phyloP scores from a whole-genome alignment of 2,888 invertebrate species.

The Hypsopygia costalis region DNA sequence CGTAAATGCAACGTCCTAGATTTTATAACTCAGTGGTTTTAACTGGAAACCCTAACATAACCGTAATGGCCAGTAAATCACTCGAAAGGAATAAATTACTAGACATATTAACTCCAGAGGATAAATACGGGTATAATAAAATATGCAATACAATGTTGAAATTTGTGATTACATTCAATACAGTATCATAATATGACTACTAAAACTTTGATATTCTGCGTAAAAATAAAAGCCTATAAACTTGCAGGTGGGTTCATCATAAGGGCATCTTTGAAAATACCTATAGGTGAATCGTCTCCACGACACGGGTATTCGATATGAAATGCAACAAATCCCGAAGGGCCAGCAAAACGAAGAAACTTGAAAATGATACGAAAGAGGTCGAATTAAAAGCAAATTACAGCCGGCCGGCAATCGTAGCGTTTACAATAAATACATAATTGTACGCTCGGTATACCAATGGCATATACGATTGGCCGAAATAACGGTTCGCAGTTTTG shows the following conservation, averaged over 20 bases:
- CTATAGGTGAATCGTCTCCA: constrained; percentile 2
- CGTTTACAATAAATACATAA: constrained; percentile 82
- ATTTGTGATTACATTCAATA: constrained; percentile 3
- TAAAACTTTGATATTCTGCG: too few relatives aligned
- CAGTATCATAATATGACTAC: too few relatives aligned
- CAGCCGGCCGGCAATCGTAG: constrained; percentile 73
- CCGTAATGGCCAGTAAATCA: constrained; percentile 64
- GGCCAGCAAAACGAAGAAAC: constrained; percentile 65
- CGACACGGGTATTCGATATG: constrained; percentile 15
- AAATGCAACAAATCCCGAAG: constrained; percentile 51
- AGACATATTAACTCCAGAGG: constrained; percentile 48
- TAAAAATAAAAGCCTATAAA: too few relatives aligned
- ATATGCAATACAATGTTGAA: constrained; percentile 39
- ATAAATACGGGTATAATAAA: constrained; percentile 53
- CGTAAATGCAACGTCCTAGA: constrained; percentile 57
- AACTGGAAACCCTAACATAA: constrained; percentile 53
- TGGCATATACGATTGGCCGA: constrained; percentile 67
- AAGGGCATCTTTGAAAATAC: too few relatives aligned
- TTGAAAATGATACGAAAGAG: constrained; percentile 76
- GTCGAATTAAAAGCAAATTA: constrained; percentile 79
- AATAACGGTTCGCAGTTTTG: constrained; percentile 60
- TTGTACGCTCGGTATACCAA: constrained; percentile 75
- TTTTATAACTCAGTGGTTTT: constrained; percentile 55
- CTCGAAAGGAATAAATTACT: constrained; percentile 62
- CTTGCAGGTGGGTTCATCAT: too few relatives aligned